Conservation (phyloP, 2,113 vertebrate genomes). For the Neodontobutis hainanensis region DNA sequence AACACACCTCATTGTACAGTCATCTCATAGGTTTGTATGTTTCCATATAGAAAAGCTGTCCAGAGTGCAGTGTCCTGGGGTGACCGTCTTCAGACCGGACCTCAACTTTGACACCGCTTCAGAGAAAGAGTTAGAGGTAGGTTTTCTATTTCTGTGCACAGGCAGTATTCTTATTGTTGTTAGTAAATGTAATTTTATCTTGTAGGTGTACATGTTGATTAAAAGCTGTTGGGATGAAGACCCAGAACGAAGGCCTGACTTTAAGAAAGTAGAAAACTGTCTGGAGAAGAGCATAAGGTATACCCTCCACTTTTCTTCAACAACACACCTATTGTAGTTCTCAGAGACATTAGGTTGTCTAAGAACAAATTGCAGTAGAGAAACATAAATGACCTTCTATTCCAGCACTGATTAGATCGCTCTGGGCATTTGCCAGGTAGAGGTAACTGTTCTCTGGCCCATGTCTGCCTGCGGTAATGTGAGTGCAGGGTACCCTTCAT, state of each 20-base stretch:
- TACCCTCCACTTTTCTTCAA: background rate
- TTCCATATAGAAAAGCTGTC: slow-evolving; percentile 87
- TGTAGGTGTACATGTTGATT: slow-evolving; percentile 85
- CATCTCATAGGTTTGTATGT: background rate
- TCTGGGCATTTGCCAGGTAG: too few relatives aligned
- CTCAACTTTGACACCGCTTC: slow-evolving; percentile 82
- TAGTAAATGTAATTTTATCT: background rate
- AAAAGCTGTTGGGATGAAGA: slow-evolving; percentile 97
- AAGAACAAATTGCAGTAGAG: too few relatives aligned
- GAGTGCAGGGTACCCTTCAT: too few relatives aligned
- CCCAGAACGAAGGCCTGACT: slow-evolving; percentile 94
- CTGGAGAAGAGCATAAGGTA: slow-evolving; percentile 95
- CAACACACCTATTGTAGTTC: too few relatives aligned
- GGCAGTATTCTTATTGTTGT: background rate
- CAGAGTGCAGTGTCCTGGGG: slow-evolving; percentile 72
- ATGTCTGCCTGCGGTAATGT: too few relatives aligned
- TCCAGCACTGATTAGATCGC: too few relatives aligned
- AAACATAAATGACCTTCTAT: too few relatives aligned
- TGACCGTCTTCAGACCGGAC: slow-evolving; percentile 86
- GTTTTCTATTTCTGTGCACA: background rate
- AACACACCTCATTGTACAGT: background rate
- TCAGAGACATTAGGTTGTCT: too few relatives aligned
- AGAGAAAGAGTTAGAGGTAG: slow-evolving; percentile 88
- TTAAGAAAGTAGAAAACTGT: slow-evolving; percentile 91
- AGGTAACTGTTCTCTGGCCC: too few relatives aligned